Percentiles rank a stretch among this genome's conserved stretches.
Evolutionary conservation across 2,888 invertebrate genomes (phyloP).

Genomic region (Emmelina monodactyla): DNA sequence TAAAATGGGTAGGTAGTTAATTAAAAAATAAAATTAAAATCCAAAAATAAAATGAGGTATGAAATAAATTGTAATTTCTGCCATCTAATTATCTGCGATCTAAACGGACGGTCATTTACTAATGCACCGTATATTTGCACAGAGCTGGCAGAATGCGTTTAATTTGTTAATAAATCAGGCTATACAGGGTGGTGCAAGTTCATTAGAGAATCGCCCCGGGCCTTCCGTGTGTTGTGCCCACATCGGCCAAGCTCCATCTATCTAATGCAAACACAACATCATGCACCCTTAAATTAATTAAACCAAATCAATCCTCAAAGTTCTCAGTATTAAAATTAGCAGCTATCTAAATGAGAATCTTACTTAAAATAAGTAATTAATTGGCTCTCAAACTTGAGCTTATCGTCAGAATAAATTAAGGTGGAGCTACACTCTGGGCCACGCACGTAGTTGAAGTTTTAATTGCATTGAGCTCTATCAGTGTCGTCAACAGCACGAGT

Average conservation of each 20-base stretch:
- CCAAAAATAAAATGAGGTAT: no score
- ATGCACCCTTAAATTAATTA: neutral
- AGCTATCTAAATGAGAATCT: slow-evolving; percentile 33
- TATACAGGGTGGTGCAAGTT: slow-evolving; percentile 53
- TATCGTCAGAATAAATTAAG: slow-evolving; percentile 61
- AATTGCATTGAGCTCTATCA: slow-evolving; percentile 64
- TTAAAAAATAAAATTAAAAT: no score
- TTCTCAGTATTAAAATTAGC: slow-evolving; percentile 21
- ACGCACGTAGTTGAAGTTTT: slow-evolving; percentile 65
- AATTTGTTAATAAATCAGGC: slow-evolving; percentile 66
- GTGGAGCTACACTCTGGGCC: slow-evolving; percentile 43
- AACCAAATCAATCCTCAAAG: slow-evolving; percentile 11
- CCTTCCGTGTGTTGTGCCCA: slow-evolving; percentile 51
- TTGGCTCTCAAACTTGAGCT: slow-evolving; percentile 56
- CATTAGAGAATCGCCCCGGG: slow-evolving; percentile 61
- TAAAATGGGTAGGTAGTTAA: no score
- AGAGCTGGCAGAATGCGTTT: slow-evolving; percentile 63
- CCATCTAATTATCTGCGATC: no score
- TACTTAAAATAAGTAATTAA: slow-evolving; percentile 57
- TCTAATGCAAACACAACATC: neutral
- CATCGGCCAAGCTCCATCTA: slow-evolving; percentile 8
- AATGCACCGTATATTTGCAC: no score
- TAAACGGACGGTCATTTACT: no score
- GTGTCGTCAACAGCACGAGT: slow-evolving; percentile 50
- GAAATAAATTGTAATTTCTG: no score